Evolutionary conservation across 2,113 vertebrate species (phyloP).

Genomic region (Corvus hawaiiensis): DNA sequence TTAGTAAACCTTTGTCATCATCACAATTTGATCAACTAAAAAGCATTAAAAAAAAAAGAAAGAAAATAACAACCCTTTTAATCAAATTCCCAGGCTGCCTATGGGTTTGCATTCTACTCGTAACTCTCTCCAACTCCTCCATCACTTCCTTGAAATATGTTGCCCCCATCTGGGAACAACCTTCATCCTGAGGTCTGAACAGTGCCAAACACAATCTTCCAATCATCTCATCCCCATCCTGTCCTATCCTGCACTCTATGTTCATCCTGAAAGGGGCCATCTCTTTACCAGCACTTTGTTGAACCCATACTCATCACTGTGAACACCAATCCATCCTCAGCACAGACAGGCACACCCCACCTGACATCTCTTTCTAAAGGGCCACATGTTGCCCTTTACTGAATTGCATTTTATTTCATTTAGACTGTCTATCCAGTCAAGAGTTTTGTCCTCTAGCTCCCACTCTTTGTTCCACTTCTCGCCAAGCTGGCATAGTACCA

Average conservation of each 20-base stretch:
- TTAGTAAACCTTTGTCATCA: neutral
- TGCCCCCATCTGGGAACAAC: neutral
- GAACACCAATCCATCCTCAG: neutral
- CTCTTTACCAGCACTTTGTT: neutral
- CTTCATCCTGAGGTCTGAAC: neutral
- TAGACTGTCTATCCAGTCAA: neutral
- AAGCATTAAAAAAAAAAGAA: neutral
- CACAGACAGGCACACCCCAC: neutral
- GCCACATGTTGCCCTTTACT: accelerated
- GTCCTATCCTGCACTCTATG: neutral
- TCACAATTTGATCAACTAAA: neutral
- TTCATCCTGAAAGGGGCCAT: neutral
- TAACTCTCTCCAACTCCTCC: neutral
- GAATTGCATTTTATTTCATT: neutral
- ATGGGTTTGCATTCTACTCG: accelerated
- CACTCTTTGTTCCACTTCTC: neutral
- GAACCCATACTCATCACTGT: neutral
- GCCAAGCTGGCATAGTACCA: neutral
- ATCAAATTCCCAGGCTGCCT: neutral
- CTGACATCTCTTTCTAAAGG: neutral
- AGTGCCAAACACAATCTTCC: neutral
- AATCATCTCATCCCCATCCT: neutral
- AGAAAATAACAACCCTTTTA: neutral
- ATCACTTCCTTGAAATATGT: neutral
- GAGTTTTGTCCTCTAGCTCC: neutral